phyloP scores from a whole-genome alignment of 2,113 vertebrate genomes.

The Syrmaticus mikado region DNA sequence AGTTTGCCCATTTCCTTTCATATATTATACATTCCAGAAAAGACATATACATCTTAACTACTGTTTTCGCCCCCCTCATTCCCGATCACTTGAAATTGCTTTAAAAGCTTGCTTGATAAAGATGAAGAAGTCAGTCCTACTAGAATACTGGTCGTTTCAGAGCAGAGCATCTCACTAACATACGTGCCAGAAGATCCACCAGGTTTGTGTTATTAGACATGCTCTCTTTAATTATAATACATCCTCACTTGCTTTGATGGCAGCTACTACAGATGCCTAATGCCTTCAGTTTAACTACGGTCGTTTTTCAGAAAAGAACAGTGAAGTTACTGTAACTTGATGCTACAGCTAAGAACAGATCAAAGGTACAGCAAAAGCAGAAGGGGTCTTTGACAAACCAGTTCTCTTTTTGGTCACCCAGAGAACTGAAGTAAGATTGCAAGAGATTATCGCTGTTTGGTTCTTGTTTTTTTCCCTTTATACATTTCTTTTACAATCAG shows the following conservation, averaged over 20 bases:
- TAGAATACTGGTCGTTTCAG: background rate
- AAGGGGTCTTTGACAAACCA: background rate
- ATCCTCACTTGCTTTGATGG: background rate
- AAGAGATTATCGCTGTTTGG: too few species aligned
- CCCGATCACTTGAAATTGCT: conserved; percentile 36
- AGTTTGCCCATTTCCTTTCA: conserved; percentile 67
- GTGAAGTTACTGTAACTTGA: background rate
- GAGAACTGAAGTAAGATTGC: background rate
- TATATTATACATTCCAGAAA: conserved; percentile 49
- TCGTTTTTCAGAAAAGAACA: background rate
- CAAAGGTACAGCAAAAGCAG: background rate
- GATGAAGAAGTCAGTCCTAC: background rate
- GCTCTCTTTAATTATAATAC: background rate
- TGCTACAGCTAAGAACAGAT: background rate
- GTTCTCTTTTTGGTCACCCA: background rate
- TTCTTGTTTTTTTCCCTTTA: background rate
- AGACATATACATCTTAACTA: conserved; percentile 55
- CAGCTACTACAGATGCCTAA: background rate
- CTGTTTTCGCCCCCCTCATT: background rate
- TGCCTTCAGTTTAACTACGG: background rate
- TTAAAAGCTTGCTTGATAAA: conserved; percentile 6
- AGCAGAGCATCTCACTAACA: background rate
- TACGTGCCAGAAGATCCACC: background rate
- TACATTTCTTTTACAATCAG: background rate
- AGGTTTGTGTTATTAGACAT: background rate